Conservation (phyloP, 1,140 invertebrate species). For the Drosophila repleta region DNA sequence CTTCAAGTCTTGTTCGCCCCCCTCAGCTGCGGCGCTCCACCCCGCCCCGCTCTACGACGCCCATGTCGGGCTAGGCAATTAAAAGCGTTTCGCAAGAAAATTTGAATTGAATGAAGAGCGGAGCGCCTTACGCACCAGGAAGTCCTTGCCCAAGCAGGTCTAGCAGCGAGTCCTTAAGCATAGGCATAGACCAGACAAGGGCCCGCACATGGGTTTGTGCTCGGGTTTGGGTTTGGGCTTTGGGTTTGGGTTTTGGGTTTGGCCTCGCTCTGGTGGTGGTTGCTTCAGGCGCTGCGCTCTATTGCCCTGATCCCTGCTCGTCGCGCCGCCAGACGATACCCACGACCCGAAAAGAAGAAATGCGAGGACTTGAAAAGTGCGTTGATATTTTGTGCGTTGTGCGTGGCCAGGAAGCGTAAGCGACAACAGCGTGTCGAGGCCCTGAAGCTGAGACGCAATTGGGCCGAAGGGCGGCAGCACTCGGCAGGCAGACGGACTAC, state of each 20-base stretch:
- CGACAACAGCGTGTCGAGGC: slow-evolving; percentile 27
- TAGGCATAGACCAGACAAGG: slow-evolving; percentile 39
- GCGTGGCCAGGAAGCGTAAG: slow-evolving; percentile 75
- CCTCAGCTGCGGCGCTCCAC: background rate
- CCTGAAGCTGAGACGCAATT: slow-evolving; percentile 60
- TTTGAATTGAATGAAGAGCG: slow-evolving; percentile 78
- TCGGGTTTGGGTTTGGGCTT: slow-evolving; percentile 5
- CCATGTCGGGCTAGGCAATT: slow-evolving; percentile 41
- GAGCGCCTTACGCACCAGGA: slow-evolving; percentile 76
- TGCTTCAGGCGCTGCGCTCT: slow-evolving; percentile 40
- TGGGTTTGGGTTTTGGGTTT: slow-evolving; percentile 17
- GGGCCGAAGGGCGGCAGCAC: slow-evolving; percentile 23
- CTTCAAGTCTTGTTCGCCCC: background rate
- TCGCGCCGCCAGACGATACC: slow-evolving; percentile 78
- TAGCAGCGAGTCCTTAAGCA: slow-evolving; percentile 48
- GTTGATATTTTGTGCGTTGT: slow-evolving; percentile 70
- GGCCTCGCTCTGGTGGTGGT: slow-evolving; percentile 45
- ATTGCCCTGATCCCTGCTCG: slow-evolving; percentile 27
- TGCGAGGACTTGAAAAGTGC: slow-evolving; percentile 76
- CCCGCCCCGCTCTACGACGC: background rate
- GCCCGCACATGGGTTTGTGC: slow-evolving; percentile 1
- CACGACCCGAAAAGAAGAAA: slow-evolving; percentile 64
- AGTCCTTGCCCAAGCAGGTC: slow-evolving; percentile 53
- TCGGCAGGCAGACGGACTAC: background rate
- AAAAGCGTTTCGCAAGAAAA: slow-evolving; percentile 62